Evolutionary conservation across 2,888 invertebrate genomes (phyloP).

Genomic region (Saturnia japonica): DNA sequence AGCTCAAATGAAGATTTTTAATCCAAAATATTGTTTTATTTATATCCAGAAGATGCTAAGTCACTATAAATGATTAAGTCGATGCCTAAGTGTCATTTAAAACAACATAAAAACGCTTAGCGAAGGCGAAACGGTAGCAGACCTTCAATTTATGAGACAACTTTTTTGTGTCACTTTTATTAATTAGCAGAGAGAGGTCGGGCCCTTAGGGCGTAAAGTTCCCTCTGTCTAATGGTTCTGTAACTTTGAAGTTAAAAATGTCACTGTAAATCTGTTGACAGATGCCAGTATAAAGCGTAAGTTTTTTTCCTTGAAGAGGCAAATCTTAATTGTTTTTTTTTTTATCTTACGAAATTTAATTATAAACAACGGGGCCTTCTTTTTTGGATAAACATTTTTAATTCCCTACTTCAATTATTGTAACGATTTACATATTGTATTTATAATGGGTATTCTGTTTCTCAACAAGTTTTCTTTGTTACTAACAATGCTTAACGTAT

Average conservation of each 20-base stretch:
- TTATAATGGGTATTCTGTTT: too few relatives aligned
- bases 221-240: constrained; percentile 43
- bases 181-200: constrained; percentile 41
- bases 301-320: not conserved
- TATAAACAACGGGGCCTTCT: not conserved
- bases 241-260: constrained; percentile 43
- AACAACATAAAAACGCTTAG: constrained; percentile 28
- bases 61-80: constrained; percentile 12
- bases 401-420: not conserved
- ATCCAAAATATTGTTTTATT: not conserved
- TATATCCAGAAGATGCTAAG: constrained; percentile 3
- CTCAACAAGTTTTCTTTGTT: not conserved
- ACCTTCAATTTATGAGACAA: constrained; percentile 42
- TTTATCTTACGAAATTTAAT: not conserved
- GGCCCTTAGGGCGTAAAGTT: constrained; percentile 28
- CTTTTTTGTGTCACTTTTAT: constrained; percentile 47
- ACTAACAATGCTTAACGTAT: too few relatives aligned
- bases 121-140: constrained; percentile 28
- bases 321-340: constrained; percentile 3
- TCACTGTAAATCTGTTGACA: constrained; percentile 27
- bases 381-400: not conserved
- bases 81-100: constrained; percentile 22
- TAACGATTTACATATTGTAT: not conserved
- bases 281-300: constrained; percentile 27
- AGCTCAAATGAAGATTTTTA: not conserved